Percentiles rank a stretch among this genome's conserved stretches.
Conservation (phyloP, 2,888 invertebrate genomes). For the Gymnoscelis rufifasciata region DNA sequence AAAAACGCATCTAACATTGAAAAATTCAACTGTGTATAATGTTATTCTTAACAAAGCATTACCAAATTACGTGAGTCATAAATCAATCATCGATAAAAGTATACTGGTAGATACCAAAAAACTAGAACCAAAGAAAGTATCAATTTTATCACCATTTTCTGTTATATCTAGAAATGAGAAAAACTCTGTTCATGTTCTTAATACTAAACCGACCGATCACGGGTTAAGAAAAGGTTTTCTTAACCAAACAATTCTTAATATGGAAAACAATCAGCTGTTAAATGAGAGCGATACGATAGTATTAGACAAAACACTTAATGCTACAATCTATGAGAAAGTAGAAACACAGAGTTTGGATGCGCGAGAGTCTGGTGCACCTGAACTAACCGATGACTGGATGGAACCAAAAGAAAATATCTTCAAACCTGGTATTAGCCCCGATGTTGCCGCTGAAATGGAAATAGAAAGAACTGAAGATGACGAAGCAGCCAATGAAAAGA, state of each 20-base stretch:
- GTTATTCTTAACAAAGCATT: conserved; percentile 54
- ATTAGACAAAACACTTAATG: conserved; percentile 53
- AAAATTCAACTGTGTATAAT: conserved; percentile 43
- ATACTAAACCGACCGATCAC: conserved; percentile 30
- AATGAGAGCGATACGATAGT: conserved; percentile 55
- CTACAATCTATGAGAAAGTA: conserved; percentile 43
- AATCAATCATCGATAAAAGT: conserved; percentile 8
- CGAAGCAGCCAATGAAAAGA: conserved; percentile 52
- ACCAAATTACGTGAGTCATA: conserved; percentile 10
- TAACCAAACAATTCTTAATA: conserved; percentile 63
- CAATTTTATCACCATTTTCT: conserved; percentile 47
- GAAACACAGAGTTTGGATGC: conserved; percentile 46
- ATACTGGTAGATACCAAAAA: background rate
- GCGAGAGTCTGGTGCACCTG: conserved; percentile 50
- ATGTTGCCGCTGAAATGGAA: conserved; percentile 63
- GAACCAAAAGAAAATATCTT: conserved; percentile 53
- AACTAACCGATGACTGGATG: conserved; percentile 59
- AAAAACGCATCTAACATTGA: conserved; percentile 9
- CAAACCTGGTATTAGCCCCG: conserved; percentile 50
- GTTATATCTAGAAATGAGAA: conserved; percentile 49
- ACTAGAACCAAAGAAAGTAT: background rate
- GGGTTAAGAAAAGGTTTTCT: conserved; percentile 53
- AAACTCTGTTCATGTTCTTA: conserved; percentile 46
- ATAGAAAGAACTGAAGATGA: conserved; percentile 61
- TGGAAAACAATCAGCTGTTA: conserved; percentile 44